Conservation (phyloP, 1,140 invertebrate species). For the Cydia amplana region DNA sequence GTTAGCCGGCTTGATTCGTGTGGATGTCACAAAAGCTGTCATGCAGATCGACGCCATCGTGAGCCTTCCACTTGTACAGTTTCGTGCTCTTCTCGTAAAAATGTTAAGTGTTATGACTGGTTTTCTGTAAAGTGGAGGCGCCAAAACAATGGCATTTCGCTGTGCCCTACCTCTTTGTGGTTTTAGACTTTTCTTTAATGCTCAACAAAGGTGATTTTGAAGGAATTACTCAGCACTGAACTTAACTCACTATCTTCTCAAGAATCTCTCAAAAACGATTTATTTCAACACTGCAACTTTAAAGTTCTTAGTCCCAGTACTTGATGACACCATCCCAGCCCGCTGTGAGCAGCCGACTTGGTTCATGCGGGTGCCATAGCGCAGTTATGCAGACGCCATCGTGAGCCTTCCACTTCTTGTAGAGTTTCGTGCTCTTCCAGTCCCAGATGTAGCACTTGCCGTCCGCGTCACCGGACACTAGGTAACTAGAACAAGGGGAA, state of each 20-base stretch:
- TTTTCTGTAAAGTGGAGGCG: not conserved
- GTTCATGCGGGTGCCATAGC: conserved; percentile 99
- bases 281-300: not conserved
- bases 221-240: not conserved
- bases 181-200: not conserved
- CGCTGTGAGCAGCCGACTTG: conserved; percentile 96
- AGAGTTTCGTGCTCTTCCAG: conserved; percentile 99
- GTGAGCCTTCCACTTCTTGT: conserved; percentile 99
- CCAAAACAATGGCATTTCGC: too few species aligned
- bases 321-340: conserved; percentile 99
- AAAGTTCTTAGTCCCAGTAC: conserved; percentile 94
- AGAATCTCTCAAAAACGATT: not conserved
- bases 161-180: too few species aligned
- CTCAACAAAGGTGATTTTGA: not conserved
- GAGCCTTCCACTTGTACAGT: conserved; percentile 99
- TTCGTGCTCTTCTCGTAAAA: conserved; percentile 93
- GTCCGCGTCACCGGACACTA: conserved; percentile 99
- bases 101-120: not conserved
- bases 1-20: conserved; percentile 98
- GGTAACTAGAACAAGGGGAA: conserved; percentile 86
- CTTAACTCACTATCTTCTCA: not conserved
- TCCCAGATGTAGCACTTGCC: conserved; percentile 99
- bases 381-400: conserved; percentile 97
- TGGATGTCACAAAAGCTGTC: conserved; percentile 97
- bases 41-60: conserved; percentile 99